Percentiles rank a stretch among this genome's conserved stretches.
phyloP scores from a whole-genome alignment of 2,113 vertebrate genomes.

The Muntiacus reevesi region DNA sequence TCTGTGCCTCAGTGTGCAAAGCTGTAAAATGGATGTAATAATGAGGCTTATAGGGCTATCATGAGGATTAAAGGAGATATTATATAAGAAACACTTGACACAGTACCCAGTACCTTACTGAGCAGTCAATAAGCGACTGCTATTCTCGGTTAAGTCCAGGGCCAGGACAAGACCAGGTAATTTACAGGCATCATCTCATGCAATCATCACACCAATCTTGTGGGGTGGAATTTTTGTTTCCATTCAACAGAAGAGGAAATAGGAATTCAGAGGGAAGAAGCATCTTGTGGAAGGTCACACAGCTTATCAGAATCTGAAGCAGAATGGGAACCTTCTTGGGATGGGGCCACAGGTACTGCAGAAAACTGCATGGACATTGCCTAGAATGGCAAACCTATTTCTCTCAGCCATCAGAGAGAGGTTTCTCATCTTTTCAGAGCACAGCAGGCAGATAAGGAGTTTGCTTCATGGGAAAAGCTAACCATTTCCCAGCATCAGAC shows the following conservation, averaged over 20 bases:
- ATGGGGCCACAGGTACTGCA: neutral
- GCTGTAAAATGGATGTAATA: neutral
- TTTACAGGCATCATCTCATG: neutral
- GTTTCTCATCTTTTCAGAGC: neutral
- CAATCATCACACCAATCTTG: neutral
- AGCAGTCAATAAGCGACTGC: too few species aligned
- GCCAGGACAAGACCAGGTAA: neutral
- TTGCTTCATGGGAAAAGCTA: neutral
- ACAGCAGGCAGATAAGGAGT: neutral
- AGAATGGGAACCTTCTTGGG: neutral
- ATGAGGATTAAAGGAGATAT: neutral
- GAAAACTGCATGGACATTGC: neutral
- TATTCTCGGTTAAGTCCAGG: fast-evolving
- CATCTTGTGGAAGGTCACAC: neutral
- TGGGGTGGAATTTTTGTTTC: neutral
- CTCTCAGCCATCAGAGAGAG: neutral
- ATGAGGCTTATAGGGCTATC: neutral
- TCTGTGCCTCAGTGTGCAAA: neutral
- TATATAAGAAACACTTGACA: neutral
- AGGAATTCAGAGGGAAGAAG: neutral
- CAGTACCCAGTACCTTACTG: fast-evolving
- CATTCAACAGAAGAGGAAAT: neutral
- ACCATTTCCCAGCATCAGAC: neutral
- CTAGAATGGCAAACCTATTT: neutral
- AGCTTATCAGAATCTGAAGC: neutral